Evolutionary conservation across 2,113 vertebrate species (phyloP).

Genomic region (Bubalus kerabau): DNA sequence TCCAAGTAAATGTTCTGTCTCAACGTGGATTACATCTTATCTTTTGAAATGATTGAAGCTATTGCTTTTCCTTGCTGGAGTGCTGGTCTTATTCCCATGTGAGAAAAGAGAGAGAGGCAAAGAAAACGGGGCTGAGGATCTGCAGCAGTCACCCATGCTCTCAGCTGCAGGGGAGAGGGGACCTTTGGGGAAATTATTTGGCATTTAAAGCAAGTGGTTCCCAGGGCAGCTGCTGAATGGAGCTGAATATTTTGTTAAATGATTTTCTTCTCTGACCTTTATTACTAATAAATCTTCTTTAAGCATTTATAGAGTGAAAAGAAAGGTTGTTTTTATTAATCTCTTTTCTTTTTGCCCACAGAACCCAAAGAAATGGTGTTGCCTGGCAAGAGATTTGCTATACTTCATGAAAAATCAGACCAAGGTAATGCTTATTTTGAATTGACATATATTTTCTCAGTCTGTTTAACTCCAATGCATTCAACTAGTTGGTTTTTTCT

Average conservation of each 20-base stretch:
- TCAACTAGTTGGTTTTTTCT: slow-evolving; percentile 38
- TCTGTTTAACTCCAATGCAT: slow-evolving; percentile 4
- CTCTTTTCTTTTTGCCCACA: slow-evolving; percentile 74
- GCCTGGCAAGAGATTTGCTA: slow-evolving; percentile 76
- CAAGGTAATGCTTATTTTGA: slow-evolving; percentile 76
- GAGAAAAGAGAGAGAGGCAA: slow-evolving; percentile 52
- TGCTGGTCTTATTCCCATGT: background rate
- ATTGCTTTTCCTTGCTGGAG: background rate
- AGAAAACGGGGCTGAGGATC: background rate
- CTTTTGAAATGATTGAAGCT: background rate
- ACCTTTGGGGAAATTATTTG: slow-evolving; percentile 77
- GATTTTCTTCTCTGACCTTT: slow-evolving; percentile 78
- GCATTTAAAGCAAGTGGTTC: slow-evolving; percentile 74
- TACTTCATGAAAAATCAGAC: slow-evolving; percentile 80
- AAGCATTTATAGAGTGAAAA: slow-evolving; percentile 72
- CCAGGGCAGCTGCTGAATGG: slow-evolving; percentile 56
- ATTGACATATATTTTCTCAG: slow-evolving; percentile 8
- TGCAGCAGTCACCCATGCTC: slow-evolving; percentile 43
- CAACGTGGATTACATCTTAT: slow-evolving; percentile 22
- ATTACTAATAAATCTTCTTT: slow-evolving; percentile 76
- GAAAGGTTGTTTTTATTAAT: slow-evolving; percentile 76
- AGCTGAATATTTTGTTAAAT: slow-evolving; percentile 71
- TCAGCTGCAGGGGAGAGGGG: slow-evolving; percentile 41
- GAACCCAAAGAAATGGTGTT: slow-evolving; percentile 82
- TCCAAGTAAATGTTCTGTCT: background rate